Percentiles rank a stretch among this genome's conserved stretches.
phyloP scores from a whole-genome alignment of 2,797 vertebrate species.

The Petrocephalus schoutedeni region DNA sequence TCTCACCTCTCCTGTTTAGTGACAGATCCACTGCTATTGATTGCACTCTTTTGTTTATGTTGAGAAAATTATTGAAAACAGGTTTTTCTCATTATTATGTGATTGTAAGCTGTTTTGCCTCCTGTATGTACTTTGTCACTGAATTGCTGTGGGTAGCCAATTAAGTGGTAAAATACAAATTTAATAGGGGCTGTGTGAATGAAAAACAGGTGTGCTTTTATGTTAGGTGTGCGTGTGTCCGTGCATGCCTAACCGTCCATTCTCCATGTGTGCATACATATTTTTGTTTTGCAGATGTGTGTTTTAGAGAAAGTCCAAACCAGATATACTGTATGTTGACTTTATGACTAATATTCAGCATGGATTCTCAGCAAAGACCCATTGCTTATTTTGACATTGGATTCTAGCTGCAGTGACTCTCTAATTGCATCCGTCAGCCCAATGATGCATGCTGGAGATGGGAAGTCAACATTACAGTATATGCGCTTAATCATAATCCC shows the following conservation, averaged over 20 bases:
- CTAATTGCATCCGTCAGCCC: neutral
- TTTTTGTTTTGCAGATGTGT: conserved; percentile 26
- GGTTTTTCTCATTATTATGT: neutral
- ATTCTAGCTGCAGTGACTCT: neutral
- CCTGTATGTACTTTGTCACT: neutral
- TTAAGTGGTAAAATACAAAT: conserved; percentile 1
- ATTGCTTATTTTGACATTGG: neutral
- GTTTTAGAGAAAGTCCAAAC: neutral
- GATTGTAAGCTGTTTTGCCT: neutral
- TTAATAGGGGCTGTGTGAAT: neutral
- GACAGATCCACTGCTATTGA: conserved; percentile 63
- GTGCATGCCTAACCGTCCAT: neutral
- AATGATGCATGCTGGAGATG: neutral
- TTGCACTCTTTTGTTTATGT: conserved; percentile 52
- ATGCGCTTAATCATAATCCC: neutral
- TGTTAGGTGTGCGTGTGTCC: conserved; percentile 13
- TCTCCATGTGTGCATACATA: conserved; percentile 15
- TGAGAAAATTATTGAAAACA: conserved; percentile 48
- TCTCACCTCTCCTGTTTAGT: conserved; percentile 60
- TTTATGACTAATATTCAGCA: conserved; percentile 2
- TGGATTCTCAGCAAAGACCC: neutral
- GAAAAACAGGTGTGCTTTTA: neutral
- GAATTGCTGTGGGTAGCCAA: neutral
- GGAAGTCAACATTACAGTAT: neutral
- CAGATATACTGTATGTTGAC: neutral